Base-by-base conservation (phyloP, 2,888 invertebrate species). In the Resseliella maxima region DNA sequence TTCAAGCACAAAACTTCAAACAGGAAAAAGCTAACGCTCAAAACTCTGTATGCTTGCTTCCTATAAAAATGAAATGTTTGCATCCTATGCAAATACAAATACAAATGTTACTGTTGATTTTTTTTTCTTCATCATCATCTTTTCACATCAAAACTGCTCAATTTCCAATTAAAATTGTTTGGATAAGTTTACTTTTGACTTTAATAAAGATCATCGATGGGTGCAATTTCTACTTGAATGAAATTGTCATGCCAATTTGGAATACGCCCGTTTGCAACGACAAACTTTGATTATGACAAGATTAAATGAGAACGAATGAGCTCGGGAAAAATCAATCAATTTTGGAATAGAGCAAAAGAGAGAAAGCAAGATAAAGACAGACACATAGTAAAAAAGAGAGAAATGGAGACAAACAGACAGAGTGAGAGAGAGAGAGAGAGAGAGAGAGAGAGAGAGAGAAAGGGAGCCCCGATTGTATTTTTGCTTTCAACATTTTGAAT, bases 271-370 rank as follows among this genome's bases (percentile, higher is more conserved):
- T 31, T 72, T 59, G 59, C 59, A 72, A 35, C 15, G 72, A 72
- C 72, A 31, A 35, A 35, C 72, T 72, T 72, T 72, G 72, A 72
- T 72, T 72, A 72, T 72, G 31, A 72, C n/a, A 12, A 72, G 18
- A 72, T 72, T 72, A 72, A 72, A 72, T 72, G 72, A 35, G 15
- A 72, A 31, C 31, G 72, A 72, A 35, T 31, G 72, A 35, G 72
- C 72, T 72, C 31, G n/a, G 72, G n/a, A n/a, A 72, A 72, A 72
- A 72, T 72, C 72, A 72, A 72, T 72, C 72, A 72, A 72, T 72
- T 72, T 72, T 72, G 31, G 31, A 35, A 15, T 50, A 41, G 41
- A 41, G 41, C 41, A 41, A 41, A 41, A 8, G 41, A 41, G 41
- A 41, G 41, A 41, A 12, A 41, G 5, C 6, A 8, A 41, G 41